Base-by-base conservation (phyloP, 2,113 vertebrate species). In the Charina bottae region DNA sequence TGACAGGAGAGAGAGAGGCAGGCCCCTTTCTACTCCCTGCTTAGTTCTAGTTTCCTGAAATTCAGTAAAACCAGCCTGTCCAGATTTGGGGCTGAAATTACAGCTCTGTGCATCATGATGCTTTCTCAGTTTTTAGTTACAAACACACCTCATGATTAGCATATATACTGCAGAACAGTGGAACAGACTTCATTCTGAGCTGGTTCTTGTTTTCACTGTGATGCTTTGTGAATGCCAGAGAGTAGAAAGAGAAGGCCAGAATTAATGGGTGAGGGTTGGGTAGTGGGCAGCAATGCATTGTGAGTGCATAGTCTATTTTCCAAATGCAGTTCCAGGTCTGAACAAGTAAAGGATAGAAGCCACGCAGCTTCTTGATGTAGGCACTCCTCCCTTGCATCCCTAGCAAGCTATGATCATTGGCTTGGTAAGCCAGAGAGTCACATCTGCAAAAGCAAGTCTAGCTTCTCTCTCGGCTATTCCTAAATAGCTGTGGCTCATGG, bases 21-120 rank as follows among this genome's bases (percentile, higher is more conserved):
- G 58, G 19, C 6, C 0, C 0, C 13, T 17, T 24, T 83, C 12
- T 0, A 0, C 21, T 78, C 42, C 28, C 23, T 33, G 53, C 3
- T 84, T 59, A 11, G 58, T 7, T 28, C 56, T 84, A 54, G 4
- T 62, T 87, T 89, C 53, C 8, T 83, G 49, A 89, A 53, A 88
- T 37, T 72, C 88, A 92, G 13, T 53, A 78, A 28, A 64, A 88
- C 49, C 23, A 3, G 60, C 46, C 62, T 88, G 83, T 19, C 62
- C 55, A 28, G 88, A 17, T 15, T 56, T 49, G 23, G 21, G 87
- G 85, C 6, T 85, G 13, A 84, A 58, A 59, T 53, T 0, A 0
- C 6, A 2, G 85, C 37, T 91, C 33, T 55, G 19, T 83, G 54
- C 2, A n/a, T 59, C 2, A n/a, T 59, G 7, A 53, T 9, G 12